Base-by-base conservation (phyloP, 2,113 vertebrate species). In the Seriola rivoliana region DNA sequence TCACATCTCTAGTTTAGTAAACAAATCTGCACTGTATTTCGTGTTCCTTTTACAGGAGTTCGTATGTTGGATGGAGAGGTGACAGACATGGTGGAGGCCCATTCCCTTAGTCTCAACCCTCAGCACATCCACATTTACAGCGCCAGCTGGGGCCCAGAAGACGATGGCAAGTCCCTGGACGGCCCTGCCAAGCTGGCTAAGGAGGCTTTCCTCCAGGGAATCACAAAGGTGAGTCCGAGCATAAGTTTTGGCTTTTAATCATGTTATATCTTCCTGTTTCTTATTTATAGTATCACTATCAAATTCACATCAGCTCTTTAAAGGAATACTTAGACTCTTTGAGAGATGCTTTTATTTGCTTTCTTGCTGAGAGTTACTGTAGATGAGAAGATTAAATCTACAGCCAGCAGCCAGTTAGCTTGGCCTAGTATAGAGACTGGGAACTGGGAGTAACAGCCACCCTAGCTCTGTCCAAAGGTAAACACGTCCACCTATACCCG, bases 41-140 rank as follows among this genome's bases (percentile, higher is more conserved):
- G 1, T 72, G 36, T 73, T 52, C 16, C 13, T 71, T 83, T 82
- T 17, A 69, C 91, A 99, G 98, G 98, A 58, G 98, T 99, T 85
- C 97, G 98, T 62, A 99, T 99, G 98, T 91, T 99, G 94, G 98
- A 99, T 8, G 98, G 98, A 23, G 98, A 99, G 89, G 98, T 99
- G 93, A 99, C 98, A 0, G 98, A 99, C 16, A 96, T 97, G 1
- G 98, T 99, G 80, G 98, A 99, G 89, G 98, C 98, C 8, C 97
- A 96, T 85, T 99, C 98, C 4, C 95, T 99, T 44, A 97, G 98
- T 82, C 95, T 99, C 72, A 99, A 98, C 75, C 96, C 97, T 80
- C 96, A 98, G 93, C 97, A 98, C 93, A 97, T 98, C 85, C 96
- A 98, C 92, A 96, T 98, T 88, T 98, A 98, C 76, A 98, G 97